Evolutionary conservation across 2,113 vertebrate genomes (phyloP).

Genomic region (Gracilinanus agilis): DNA sequence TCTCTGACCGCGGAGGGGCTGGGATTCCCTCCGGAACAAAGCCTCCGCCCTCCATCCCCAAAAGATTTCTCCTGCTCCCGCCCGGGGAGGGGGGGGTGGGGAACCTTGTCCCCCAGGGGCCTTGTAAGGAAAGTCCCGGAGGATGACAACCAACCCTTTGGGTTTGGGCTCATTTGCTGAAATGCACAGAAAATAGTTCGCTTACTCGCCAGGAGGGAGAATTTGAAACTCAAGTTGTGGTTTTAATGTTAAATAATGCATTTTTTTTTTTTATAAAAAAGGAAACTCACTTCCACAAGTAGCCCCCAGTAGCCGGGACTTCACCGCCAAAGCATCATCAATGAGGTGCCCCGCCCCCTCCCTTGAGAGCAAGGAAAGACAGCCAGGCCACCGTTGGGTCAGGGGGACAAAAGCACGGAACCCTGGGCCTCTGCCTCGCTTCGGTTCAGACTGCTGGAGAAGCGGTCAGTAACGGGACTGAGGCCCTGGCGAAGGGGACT

Average conservation of each 20-base stretch:
- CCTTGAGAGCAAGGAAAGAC: not conserved
- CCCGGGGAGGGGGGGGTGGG: too few species aligned
- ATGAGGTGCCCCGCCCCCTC: not conserved
- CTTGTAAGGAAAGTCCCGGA: not conserved
- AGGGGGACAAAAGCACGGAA: too few species aligned
- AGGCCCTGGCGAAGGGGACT: not conserved
- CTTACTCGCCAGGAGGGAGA: not conserved
- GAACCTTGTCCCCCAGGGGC: too few species aligned
- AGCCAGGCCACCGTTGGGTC: rapidly evolving
- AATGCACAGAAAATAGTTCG: not conserved
- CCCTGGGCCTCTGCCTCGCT: too few species aligned
- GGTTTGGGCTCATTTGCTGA: not conserved
- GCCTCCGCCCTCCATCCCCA: not conserved
- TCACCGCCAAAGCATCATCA: not conserved
- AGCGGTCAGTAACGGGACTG: not conserved
- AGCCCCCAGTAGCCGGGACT: not conserved
- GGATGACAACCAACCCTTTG: not conserved
- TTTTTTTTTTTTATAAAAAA: too few species aligned
- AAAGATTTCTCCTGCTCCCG: not conserved
- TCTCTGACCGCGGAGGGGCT: too few species aligned
- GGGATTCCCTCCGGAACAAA: not conserved
- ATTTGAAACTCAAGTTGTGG: not conserved
- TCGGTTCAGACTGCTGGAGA: too few species aligned
- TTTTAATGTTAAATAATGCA: too few species aligned
- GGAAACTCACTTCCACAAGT: not conserved